Conservation (phyloP, 1,140 invertebrate genomes). For the Lerema accius region DNA sequence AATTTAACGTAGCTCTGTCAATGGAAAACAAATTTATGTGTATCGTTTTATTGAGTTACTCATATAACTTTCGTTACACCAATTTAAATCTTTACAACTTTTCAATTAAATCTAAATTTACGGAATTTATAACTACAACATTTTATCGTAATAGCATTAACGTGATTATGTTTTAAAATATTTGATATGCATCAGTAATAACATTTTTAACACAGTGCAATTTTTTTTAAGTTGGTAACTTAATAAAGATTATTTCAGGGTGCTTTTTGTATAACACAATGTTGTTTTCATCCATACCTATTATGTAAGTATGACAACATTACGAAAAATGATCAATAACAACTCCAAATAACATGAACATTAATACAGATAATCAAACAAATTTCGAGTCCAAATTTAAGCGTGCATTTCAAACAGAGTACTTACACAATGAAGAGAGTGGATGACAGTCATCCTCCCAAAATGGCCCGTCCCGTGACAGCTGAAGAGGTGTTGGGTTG, state of each 20-base stretch:
- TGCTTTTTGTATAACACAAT: no score
- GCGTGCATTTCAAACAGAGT: conserved; percentile 43
- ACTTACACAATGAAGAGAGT: conserved; percentile 50
- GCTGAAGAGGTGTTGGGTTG: conserved; percentile 44
- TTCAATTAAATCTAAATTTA: conserved; percentile 25
- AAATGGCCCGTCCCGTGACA: conserved; percentile 55
- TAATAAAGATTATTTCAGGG: no score
- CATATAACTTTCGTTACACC: conserved; percentile 28
- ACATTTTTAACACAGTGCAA: no score
- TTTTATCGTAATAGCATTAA: no score
- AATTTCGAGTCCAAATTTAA: conserved; percentile 37
- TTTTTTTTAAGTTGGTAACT: no score
- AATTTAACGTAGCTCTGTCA: conserved; percentile 35
- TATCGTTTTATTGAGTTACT: conserved; percentile 34
- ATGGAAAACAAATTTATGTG: conserved; percentile 34
- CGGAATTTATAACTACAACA: not conserved
- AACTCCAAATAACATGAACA: not conserved
- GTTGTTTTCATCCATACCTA: no score
- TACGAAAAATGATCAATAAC: not conserved
- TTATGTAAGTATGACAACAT: no score
- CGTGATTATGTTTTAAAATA: no score
- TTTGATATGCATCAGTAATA: no score
- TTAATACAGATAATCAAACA: conserved; percentile 6
- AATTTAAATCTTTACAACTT: conserved; percentile 19
- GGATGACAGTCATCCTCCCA: conserved; percentile 45